A percentile compares a stretch with the other conserved stretches of the same genome.
Evolutionary conservation across 2,888 invertebrate species (phyloP).

Genomic region (Sinhomidia bicolor): DNA sequence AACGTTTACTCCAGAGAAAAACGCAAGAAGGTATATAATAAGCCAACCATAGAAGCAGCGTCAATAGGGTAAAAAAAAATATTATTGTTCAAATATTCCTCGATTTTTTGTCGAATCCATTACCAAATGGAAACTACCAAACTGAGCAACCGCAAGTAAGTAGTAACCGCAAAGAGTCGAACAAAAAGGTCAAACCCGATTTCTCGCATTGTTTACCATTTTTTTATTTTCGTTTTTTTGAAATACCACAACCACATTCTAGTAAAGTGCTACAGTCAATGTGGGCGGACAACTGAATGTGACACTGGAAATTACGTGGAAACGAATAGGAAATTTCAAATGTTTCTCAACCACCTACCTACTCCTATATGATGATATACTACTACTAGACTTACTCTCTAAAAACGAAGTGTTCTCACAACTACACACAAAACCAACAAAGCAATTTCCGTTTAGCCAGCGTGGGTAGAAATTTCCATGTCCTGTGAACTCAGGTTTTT

Average conservation of each 20-base stretch:
- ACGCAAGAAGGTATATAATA: not conserved
- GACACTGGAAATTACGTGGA: constrained; percentile 40
- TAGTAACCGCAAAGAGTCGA: not conserved
- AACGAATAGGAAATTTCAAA: not conserved
- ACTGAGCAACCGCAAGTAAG: not conserved
- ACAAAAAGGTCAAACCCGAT: constrained; percentile 29
- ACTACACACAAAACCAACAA: not conserved
- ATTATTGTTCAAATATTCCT: not conserved
- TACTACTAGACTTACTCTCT: not conserved
- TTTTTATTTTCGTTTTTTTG: not conserved
- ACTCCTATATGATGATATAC: no score
- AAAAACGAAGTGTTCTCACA: no score
- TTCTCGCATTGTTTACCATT: constrained; percentile 39
- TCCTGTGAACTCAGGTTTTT: not conserved
- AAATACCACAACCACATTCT: not conserved
- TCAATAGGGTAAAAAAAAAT: not conserved
- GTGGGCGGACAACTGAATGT: constrained; percentile 39
- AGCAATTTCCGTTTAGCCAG: not conserved
- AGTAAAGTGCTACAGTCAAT: not conserved
- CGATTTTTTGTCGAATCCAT: not conserved
- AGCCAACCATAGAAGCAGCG: not conserved
- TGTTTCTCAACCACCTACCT: not conserved
- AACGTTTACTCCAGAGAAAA: not conserved
- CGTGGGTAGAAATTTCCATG: not conserved
- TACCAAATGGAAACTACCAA: not conserved